Conservation (phyloP, 2,113 vertebrate species). For the Oncorhynchus kisutch region DNA sequence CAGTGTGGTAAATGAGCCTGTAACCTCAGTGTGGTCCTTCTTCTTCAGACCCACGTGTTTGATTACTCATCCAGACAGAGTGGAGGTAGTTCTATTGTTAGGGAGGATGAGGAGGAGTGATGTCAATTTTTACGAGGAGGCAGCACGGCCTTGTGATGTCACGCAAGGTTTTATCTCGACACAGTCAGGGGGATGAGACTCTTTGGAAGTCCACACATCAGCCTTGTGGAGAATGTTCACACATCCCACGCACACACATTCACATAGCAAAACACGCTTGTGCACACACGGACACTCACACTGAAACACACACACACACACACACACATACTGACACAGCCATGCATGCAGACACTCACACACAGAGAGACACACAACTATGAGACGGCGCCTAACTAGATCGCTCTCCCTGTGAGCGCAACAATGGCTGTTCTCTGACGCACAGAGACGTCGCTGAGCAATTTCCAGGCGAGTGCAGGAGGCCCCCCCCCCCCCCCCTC, state of each 20-base stretch:
- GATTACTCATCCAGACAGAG: not conserved
- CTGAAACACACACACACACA: constrained; percentile 5
- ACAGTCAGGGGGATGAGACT: not conserved
- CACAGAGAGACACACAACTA: constrained; percentile 36
- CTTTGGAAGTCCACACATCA: not conserved
- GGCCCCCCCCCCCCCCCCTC: constrained; percentile 65
- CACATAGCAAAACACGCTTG: not conserved
- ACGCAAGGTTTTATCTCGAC: constrained; percentile 3
- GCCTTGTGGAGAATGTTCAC: not conserved
- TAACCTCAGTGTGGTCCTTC: not conserved
- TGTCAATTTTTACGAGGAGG: not conserved
- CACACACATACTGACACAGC: constrained; percentile 19
- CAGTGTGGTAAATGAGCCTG: not conserved
- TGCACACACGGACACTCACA: not conserved
- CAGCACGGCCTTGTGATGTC: not conserved
- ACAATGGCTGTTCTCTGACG: constrained; percentile 78
- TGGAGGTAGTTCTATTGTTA: not conserved
- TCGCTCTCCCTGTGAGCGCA: constrained; percentile 54
- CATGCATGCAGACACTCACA: constrained; percentile 36
- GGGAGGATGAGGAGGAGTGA: not conserved
- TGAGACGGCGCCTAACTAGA: constrained; percentile 42
- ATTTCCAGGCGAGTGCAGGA: constrained; percentile 72
- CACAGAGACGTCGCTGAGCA: constrained; percentile 68
- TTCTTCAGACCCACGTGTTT: not conserved
- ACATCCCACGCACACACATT: not conserved